Evolutionary conservation across 2,113 vertebrate species (phyloP).

Genomic region (Monopterus albus): DNA sequence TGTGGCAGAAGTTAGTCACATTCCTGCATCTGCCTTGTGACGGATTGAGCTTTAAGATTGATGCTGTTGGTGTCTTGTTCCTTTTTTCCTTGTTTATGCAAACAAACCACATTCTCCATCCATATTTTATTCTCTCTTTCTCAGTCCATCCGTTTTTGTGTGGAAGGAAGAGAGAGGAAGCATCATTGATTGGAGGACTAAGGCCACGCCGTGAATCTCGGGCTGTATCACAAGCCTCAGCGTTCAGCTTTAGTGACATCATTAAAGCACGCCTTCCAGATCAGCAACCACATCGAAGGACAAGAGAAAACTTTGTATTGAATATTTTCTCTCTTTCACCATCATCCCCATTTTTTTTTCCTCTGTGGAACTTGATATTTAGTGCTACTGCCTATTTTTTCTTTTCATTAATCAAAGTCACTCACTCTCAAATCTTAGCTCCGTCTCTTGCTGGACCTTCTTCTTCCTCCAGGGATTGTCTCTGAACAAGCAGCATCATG

Average conservation of each 20-base stretch:
- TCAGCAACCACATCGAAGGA: constrained; percentile 54
- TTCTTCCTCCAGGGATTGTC: constrained; percentile 21
- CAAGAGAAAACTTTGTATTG: constrained; percentile 50
- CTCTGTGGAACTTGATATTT: constrained; percentile 60
- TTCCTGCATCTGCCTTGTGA: background rate
- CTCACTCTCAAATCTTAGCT: constrained; percentile 21
- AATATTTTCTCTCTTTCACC: constrained; percentile 44
- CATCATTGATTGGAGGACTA: constrained; percentile 71
- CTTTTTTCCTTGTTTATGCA: too few relatives aligned
- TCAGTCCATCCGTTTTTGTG: constrained; percentile 73
- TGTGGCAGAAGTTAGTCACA: background rate
- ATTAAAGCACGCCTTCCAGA: constrained; percentile 65
- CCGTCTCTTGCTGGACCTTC: constrained; percentile 41
- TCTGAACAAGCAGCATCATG: constrained; percentile 60
- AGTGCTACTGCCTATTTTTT: constrained; percentile 54
- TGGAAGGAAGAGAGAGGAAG: constrained; percentile 68
- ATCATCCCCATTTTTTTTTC: constrained; percentile 27
- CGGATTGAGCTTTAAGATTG: background rate
- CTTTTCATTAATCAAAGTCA: constrained; percentile 49
- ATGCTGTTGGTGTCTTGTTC: too few relatives aligned
- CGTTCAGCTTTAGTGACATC: constrained; percentile 63
- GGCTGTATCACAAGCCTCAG: constrained; percentile 46
- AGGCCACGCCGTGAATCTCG: constrained; percentile 68
- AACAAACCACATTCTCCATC: background rate
- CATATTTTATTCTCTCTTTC: background rate